Evolutionary conservation across 2,888 invertebrate species (phyloP).

Genomic region (Coelopa pilipes): DNA sequence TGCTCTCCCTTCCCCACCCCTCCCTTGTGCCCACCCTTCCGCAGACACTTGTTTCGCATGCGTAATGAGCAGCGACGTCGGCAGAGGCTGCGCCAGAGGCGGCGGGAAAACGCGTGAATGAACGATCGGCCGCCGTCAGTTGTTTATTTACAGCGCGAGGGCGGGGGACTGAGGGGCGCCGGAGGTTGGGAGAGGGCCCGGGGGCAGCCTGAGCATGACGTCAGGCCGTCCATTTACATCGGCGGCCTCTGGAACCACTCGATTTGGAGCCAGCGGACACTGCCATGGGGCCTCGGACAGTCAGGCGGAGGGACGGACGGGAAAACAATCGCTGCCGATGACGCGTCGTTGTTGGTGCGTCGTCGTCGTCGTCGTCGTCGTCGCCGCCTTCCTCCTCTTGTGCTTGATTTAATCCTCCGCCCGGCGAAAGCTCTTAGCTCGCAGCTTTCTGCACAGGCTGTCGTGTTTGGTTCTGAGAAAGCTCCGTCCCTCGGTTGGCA

Average conservation of each 20-base stretch:
- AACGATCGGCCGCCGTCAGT: conserved; percentile 18
- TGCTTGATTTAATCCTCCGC: no score
- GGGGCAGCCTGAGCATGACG: conserved; percentile 22
- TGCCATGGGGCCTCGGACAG: neutral
- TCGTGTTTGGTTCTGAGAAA: neutral
- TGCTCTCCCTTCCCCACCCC: neutral
- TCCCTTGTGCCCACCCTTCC: neutral
- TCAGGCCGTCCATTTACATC: conserved; percentile 10
- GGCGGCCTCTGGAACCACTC: neutral
- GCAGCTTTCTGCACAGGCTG: neutral
- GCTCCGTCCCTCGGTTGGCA: neutral
- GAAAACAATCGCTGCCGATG: no score
- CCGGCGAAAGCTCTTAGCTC: conserved; percentile 2
- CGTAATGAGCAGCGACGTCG: conserved; percentile 3
- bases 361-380: no score
- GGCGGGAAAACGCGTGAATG: neutral
- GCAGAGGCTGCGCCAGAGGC: no score
- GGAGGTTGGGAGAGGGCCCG: no score
- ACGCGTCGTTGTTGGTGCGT: no score
- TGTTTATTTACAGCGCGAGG: conserved; percentile 24
- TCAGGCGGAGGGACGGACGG: neutral
- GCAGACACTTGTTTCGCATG: conserved; percentile 29
- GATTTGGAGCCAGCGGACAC: neutral
- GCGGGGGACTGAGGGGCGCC: no score
- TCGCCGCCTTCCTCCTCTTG: no score